Base-by-base conservation (phyloP, 35 echinoderm and acorn worm genomes). In the Ophiothrix spiculata region DNA sequence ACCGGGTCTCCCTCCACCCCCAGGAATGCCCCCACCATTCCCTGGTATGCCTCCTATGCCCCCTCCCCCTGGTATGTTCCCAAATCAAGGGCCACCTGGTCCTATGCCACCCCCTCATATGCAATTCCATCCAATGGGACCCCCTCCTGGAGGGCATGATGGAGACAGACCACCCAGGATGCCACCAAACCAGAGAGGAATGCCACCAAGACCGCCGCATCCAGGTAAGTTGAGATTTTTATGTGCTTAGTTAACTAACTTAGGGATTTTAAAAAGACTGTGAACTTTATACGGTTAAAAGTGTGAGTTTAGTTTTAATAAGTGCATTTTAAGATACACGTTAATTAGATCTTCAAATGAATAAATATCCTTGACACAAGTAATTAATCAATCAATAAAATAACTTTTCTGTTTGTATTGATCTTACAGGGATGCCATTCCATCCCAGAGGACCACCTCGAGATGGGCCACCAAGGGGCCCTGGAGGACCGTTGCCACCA, bases 11-110 rank as follows among this genome's bases (percentile, higher is more conserved):
- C 82, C 77, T 39, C 89, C 89, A 35, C 94, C 94, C 36, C 84
- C 85, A 0, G 86, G 82, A 0, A 88, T 96, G 90, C n/a, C n/a
- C n/a, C 95, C 94, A 28, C 91, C 91, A 45, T 77, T 78, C 25
- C 92, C 87, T 21, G 76, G 82, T 40, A 79, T 64, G 40, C 83
- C 79, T 17, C 77, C 80, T n/a, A 74, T 89, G 14, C 91, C 87
- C 34, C 87, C 79, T n/a, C 15, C 87, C 87, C 35, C 76, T 37
- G 37, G 79, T 32, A 6, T 64, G 45, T 40, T 76, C 35, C 29
- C 76, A 54, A 38, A 16, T n/a, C 56, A 76, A 46, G 32, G 56
- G 13, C 37, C 60, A 54, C 78, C 17, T 25, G 12, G 39, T 46
- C 80, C 64, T 73, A 32, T 74, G 40, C 69, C 63, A 32, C 64